Evolutionary conservation across 2,113 vertebrate genomes (phyloP), one percentile per base, ranked within the genome.

Genomic region (Hippocampus mohnikei): DNA sequence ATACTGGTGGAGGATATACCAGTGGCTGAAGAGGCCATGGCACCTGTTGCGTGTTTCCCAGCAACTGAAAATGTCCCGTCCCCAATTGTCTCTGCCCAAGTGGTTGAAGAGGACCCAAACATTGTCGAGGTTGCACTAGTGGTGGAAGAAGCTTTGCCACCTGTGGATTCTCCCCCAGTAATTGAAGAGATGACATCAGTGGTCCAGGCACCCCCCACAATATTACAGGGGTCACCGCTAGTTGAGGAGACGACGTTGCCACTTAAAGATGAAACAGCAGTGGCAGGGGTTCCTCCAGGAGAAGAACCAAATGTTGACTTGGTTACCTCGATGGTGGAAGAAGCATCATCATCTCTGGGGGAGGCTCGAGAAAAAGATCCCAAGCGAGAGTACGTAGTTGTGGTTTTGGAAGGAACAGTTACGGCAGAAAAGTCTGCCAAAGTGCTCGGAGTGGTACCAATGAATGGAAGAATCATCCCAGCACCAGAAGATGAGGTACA

Each of bases 371-470:
- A 68, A 66, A 76, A 83, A 40, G 69, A 23, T 18, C 46, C 84
- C 40, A 81, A 86, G 8, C 80, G 42, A 72, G 89, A 92, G 69
- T 92, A 86, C 70, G 78, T 92, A 37, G 81, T 91, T 42, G 89
- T 93, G 42, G 79, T 92, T 63, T 76, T 93, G 76, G 91, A 92
- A 63, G 91, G 91, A 73, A 55, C 75, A 40, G 77, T 88, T 4
- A 87, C 86, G 80, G 29, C 74, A 33, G 89, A 89, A 6, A 91
- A 88, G 46, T 85, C 72, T 58, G 84, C 83, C 21, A 91, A 79
- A 78, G 89, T 92, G 21, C 78, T 93, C 1, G 90, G 88, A 48
- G 77, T 92, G 23, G 87, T 84, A 16, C 78, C 85, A 4, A 56
- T 90, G 76, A 87, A 62, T 6, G 87, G 87, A 40, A 88, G 81